Conservation (phyloP, 2,113 vertebrate genomes). For the Pyrgilauda ruficollis region DNA sequence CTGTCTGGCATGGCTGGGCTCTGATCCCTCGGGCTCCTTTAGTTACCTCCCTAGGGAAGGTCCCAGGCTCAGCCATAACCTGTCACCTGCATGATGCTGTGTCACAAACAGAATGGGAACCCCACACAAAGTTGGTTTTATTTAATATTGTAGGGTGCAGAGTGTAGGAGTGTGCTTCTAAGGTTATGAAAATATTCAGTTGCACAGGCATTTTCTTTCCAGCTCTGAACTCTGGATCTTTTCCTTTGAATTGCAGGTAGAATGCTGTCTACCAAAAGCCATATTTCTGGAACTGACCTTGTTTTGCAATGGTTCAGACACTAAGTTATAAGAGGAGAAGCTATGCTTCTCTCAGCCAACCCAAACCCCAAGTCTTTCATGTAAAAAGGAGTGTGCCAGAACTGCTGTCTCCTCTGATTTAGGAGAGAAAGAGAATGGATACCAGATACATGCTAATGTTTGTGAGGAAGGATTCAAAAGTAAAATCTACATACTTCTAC, state of each 20-base stretch:
- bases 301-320: not conserved
- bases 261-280: not conserved
- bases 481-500: not conserved
- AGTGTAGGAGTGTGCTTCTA: not conserved
- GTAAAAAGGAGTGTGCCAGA: not conserved
- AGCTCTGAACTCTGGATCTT: not conserved
- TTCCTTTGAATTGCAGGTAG: not conserved
- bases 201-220: not conserved
- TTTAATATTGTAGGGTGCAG: not conserved
- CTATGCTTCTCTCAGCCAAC: not conserved
- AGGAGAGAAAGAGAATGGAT: not conserved
- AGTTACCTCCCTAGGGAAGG: accelerated
- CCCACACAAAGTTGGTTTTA: not conserved
- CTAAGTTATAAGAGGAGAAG: not conserved
- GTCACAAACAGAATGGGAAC: not conserved
- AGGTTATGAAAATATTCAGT: not conserved
- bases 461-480: not conserved
- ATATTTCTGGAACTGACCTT: not conserved
- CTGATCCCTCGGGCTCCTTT: accelerated
- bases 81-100: accelerated
- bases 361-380: not conserved
- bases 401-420: not conserved
- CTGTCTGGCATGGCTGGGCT: not conserved
- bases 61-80: accelerated
- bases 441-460: not conserved